These are phyloP conservation scores for Cephus rjabovi DNA, from an alignment of 2,888 invertebrate species.

Conservation along the genomic window DNA sequence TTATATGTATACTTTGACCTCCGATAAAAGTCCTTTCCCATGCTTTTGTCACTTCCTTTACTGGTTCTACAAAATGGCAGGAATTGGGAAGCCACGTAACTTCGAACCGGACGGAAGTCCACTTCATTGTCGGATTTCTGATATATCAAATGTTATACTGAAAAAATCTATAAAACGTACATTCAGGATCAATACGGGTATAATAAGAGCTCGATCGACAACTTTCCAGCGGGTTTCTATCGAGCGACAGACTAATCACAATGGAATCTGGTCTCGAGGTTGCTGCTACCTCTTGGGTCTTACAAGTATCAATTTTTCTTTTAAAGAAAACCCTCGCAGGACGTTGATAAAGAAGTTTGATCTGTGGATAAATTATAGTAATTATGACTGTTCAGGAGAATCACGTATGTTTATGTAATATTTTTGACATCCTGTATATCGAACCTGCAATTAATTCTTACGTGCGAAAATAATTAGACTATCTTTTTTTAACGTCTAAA, in stretches of 20 bases:
- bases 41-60: neutral
- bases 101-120: neutral
- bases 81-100: neutral
- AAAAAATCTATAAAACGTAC: neutral
- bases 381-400: neutral
- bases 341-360: neutral
- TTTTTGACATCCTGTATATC: neutral
- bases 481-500: neutral
- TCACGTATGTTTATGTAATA: neutral
- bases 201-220: neutral
- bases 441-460: neutral
- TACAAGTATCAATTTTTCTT: neutral
- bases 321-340: neutral
- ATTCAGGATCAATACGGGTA: neutral
- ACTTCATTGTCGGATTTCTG: neutral
- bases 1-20: neutral
- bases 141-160: neutral
- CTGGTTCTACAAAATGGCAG: neutral
- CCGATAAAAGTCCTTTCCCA: neutral
- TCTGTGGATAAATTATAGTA: neutral
- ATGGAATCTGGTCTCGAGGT: conserved; percentile 6
- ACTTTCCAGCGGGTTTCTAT: neutral
- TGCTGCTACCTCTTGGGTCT: neutral
- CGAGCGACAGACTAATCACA: conserved; percentile 2
- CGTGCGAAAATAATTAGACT: neutral